These are phyloP conservation scores for Centropristis striata DNA, from an alignment of 2,113 vertebrate genomes.

Conservation along the genomic window DNA sequence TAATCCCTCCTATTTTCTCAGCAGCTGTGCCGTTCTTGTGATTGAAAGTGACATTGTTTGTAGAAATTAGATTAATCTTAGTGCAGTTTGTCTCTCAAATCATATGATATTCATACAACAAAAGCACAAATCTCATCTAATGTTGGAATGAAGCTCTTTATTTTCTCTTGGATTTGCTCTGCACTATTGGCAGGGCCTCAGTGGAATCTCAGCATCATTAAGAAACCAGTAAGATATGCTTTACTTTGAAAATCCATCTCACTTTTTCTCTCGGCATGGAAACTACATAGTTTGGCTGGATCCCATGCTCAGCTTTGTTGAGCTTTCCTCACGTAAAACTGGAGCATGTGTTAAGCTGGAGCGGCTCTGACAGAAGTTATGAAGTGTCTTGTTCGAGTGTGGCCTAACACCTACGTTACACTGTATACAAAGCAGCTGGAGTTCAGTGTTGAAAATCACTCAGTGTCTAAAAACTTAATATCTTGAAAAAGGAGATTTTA, in stretches of 20 bases:
- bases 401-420: background rate
- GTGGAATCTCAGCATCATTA: slow-evolving; percentile 66
- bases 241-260: slow-evolving; percentile 55
- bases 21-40: background rate
- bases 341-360: slow-evolving; percentile 15
- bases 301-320: slow-evolving; percentile 7
- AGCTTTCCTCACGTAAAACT: slow-evolving; percentile 7
- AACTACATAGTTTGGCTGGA: slow-evolving; percentile 40
- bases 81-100: slow-evolving; percentile 17
- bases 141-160: slow-evolving; percentile 41
- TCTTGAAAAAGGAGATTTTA: background rate
- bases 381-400: slow-evolving; percentile 10
- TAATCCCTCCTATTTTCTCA: background rate
- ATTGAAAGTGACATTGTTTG: background rate
- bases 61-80: background rate
- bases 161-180: slow-evolving; percentile 63
- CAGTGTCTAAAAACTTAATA: slow-evolving; percentile 1
- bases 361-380: slow-evolving; percentile 30
- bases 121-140: slow-evolving; percentile 24
- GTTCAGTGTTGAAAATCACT: slow-evolving; percentile 6
- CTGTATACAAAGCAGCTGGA: background rate
- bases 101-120: slow-evolving; percentile 2
- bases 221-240: slow-evolving; percentile 61
- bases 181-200: slow-evolving; percentile 46
- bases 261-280: slow-evolving; percentile 49